These are phyloP conservation scores for Sebastes matsubarae DNA, from an alignment of 2,797 vertebrate species.

Conservation along the genomic window DNA sequence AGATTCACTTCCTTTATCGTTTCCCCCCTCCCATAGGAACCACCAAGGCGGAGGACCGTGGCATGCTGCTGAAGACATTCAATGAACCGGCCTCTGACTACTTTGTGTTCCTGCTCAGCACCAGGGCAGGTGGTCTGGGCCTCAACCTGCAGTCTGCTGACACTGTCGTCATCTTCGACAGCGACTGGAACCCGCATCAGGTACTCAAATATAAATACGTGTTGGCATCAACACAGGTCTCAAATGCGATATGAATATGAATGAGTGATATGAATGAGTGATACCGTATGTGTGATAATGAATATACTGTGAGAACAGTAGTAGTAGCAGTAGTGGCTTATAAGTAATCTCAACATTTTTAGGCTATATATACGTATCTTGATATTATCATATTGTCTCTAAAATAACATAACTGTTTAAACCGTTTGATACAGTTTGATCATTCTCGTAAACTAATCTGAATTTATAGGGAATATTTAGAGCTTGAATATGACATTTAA, in stretches of 20 bases:
- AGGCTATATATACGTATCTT: too few relatives aligned
- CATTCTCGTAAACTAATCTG: background rate
- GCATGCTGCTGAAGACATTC: conserved; percentile 95
- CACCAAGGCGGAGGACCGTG: conserved; percentile 96
- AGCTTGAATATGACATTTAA: too few relatives aligned
- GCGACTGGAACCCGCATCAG: conserved; percentile 99
- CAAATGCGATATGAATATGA: too few relatives aligned
- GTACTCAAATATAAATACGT: conserved; percentile 63
- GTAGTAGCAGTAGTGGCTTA: too few relatives aligned
- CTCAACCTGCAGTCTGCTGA: conserved; percentile 97
- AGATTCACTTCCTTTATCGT: background rate
- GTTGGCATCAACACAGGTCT: background rate
- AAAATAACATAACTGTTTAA: background rate
- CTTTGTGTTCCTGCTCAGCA: conserved; percentile 97
- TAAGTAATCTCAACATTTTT: too few relatives aligned
- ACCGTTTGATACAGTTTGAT: background rate
- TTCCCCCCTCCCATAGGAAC: conserved; percentile 84
- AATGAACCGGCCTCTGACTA: conserved; percentile 92
- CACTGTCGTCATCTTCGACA: conserved; percentile 97
- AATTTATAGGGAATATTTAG: too few relatives aligned
- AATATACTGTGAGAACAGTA: too few relatives aligned
- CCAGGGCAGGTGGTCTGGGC: conserved; percentile 93
- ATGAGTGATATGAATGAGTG: too few relatives aligned
- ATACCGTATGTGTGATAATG: too few relatives aligned
- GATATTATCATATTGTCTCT: too few relatives aligned